Evolutionary conservation across 2,113 vertebrate genomes (phyloP).

Genomic region (Dryoscopus gambensis): DNA sequence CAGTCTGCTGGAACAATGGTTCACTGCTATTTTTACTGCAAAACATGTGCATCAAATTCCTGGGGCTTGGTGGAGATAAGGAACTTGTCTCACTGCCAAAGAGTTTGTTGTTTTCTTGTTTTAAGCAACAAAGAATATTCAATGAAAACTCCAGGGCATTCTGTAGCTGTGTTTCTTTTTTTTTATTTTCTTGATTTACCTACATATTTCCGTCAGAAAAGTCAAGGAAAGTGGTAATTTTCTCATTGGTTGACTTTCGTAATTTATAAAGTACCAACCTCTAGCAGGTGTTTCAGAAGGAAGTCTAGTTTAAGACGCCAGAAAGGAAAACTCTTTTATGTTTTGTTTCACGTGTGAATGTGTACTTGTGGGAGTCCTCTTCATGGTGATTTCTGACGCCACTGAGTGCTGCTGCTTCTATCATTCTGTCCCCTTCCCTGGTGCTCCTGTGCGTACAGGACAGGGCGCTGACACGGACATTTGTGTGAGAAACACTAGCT

Average conservation of each 20-base stretch:
- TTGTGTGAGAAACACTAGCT: not conserved
- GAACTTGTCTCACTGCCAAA: not conserved
- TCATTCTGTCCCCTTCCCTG: not conserved
- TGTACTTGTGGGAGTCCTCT: not conserved
- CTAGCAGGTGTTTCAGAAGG: not conserved
- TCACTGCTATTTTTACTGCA: slow-evolving; percentile 15
- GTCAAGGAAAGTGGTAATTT: not conserved
- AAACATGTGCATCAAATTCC: not conserved
- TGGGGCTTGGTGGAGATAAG: slow-evolving; percentile 1
- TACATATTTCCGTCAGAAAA: not conserved
- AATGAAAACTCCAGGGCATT: not conserved
- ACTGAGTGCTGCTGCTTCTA: not conserved
- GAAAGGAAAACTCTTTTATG: not conserved
- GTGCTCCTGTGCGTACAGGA: not conserved
- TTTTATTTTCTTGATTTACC: not conserved
- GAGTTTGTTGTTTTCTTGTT: not conserved
- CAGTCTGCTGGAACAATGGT: not conserved
- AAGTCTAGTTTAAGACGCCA: not conserved
- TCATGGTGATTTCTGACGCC: not conserved
- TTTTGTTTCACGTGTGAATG: not conserved
- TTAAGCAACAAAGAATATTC: not conserved
- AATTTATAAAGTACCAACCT: not conserved
- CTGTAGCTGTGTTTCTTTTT: not conserved
- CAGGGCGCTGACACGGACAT: not conserved
- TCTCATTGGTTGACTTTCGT: not conserved